These are phyloP conservation scores for Dendrocincla tyrannina DNA, from an alignment of 2,797 vertebrate species.

Conservation along the genomic window DNA sequence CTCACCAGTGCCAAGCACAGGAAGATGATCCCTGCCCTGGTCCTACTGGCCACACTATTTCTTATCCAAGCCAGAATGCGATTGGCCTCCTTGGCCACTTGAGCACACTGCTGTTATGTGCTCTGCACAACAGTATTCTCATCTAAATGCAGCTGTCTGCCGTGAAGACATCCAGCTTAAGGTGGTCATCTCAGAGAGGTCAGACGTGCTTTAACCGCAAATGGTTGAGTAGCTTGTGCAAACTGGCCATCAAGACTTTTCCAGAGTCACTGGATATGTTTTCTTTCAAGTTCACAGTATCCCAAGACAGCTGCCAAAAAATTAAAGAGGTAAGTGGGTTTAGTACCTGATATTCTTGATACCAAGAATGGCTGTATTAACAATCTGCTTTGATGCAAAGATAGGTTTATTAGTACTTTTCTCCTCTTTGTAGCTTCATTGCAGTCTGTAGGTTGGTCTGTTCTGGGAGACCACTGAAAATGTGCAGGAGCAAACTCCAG, in stretches of 20 bases:
- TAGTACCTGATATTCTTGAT: neutral
- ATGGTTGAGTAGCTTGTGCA: neutral
- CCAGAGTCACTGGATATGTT: neutral
- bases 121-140: neutral
- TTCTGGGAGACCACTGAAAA: neutral
- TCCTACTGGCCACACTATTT: neutral
- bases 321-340: neutral
- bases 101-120: neutral
- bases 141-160: neutral
- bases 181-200: neutral
- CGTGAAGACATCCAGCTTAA: neutral
- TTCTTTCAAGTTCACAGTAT: neutral
- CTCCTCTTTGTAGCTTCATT: neutral
- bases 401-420: neutral
- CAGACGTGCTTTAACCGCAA: neutral
- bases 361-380: neutral
- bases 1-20: neutral
- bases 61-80: neutral
- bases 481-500: neutral
- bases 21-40: neutral
- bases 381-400: neutral
- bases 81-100: neutral
- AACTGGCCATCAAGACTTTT: neutral
- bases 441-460: neutral
- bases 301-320: neutral